Base-by-base conservation (phyloP, 2,797 vertebrate species). In the Peromyscus eremicus region DNA sequence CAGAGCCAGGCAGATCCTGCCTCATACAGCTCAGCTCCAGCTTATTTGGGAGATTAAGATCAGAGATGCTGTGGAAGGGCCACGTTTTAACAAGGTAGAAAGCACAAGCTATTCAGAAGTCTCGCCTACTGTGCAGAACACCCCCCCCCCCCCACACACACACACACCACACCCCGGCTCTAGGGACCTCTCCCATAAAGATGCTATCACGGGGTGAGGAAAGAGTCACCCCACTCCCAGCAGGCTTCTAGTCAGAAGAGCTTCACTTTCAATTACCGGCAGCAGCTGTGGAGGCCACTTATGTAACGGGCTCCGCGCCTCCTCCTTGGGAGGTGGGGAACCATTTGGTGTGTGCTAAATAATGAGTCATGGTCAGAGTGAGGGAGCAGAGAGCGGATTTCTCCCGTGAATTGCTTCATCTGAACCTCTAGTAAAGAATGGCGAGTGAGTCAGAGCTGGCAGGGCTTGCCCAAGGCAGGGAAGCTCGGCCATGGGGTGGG, bases 351-450 rank as follows among this genome's bases (percentile, higher is more conserved):
- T 97, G 93, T 95, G 94, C 95, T 89, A 95, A 94, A 76, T 91
- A 87, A 85, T 97, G 97, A 98, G 96, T 97, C 97, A 97, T 19
- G 49, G 94, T 64, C 95, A 94, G 96, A 95, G 76, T 43, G 43
- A 94, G 94, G 95, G 93, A 95, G 96, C 2, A 96, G 95, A 93
- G 90, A 79, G 83, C 64, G 92, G 62, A 84, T 91, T 89, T 64
- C 70, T 83, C 83, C 82, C 77, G 83, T 64, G 82, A 3, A 21
- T 94, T 95, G 94, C 96, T 97, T 97, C 96, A 96, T 94, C 95
- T 32, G 62, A 98, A 94, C 92, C 94, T 98, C 94, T 94, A 97
- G 97, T 98, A 98, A 97, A 95, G 91, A 96, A 32, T 66, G 94
- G 0, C 49, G 52, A 55, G 73, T 92, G 82, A 96, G 89, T 95